These are phyloP conservation scores for Graphium colonna DNA, from an alignment of 2,888 invertebrate species.

Conservation along the genomic window DNA sequence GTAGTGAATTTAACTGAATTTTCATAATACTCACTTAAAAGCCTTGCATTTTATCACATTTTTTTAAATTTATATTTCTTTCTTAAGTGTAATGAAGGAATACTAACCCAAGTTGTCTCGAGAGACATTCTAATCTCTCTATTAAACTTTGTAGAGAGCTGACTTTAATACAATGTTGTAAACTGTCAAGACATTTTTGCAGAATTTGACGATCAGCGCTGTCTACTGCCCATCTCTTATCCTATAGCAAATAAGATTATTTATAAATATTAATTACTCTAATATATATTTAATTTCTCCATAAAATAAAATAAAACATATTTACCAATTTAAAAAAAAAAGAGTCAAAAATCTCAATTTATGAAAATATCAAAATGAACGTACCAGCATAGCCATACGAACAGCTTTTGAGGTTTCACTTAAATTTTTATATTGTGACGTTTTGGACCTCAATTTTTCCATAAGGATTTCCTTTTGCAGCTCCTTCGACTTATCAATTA, in stretches of 20 bases:
- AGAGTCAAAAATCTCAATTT: constrained; percentile 6
- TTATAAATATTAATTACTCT: no score
- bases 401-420: constrained; percentile 93
- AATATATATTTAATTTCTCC: no score
- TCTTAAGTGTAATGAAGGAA: not conserved
- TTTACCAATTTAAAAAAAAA: not conserved
- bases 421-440: constrained; percentile 89
- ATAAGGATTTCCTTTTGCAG: constrained; percentile 91
- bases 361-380: constrained; percentile 33
- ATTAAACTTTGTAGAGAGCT: constrained; percentile 94
- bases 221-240: constrained; percentile 93
- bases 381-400: constrained; percentile 90
- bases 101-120: constrained; percentile 90
- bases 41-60: no score
- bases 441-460: constrained; percentile 94
- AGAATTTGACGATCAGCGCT: constrained; percentile 90
- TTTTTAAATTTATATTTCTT: no score
- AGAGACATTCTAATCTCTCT: constrained; percentile 93
- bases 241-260: constrained; percentile 78
- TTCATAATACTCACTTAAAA: no score
- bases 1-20: no score
- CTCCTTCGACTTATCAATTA: constrained; percentile 70
- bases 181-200: constrained; percentile 93
- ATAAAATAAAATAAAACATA: no score
- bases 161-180: constrained; percentile 96